A percentile compares a stretch with the other conserved stretches of the same genome.
Conservation (phyloP, 92 coral and sea anemone genomes). For the Isaurus tuberculatus region DNA sequence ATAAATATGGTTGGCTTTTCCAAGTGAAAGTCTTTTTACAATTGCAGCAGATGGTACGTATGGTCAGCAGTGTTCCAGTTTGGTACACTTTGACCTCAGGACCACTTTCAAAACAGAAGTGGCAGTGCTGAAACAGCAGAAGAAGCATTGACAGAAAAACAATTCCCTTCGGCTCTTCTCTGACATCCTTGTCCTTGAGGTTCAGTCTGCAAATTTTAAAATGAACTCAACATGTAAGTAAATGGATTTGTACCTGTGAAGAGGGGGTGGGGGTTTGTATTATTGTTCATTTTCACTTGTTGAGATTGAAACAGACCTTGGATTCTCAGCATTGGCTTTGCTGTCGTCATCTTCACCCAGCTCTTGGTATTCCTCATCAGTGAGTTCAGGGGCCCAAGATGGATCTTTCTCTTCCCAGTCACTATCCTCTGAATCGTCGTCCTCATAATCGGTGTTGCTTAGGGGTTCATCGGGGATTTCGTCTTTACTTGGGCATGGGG, state of each 20-base stretch:
- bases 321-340: conserved; percentile 42
- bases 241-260: background rate
- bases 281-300: background rate
- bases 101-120: conserved; percentile 51
- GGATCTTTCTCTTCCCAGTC: conserved; percentile 47
- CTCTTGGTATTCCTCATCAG: conserved; percentile 49
- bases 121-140: conserved; percentile 65
- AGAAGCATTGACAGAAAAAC: conserved; percentile 62
- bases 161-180: conserved; percentile 67
- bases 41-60: conserved; percentile 54
- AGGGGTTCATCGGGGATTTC: background rate
- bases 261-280: background rate
- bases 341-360: conserved; percentile 54
- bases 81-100: conserved; percentile 60
- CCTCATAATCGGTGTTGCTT: conserved; percentile 23
- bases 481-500: background rate
- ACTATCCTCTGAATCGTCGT: conserved; percentile 39
- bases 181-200: conserved; percentile 14
- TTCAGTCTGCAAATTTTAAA: conserved; percentile 39
- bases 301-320: conserved; percentile 30
- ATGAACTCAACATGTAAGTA: background rate
- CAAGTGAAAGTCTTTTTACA: conserved; percentile 57
- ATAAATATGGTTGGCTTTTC: conserved; percentile 64
- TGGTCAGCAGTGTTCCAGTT: conserved; percentile 66
- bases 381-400: conserved; percentile 55